Percentiles rank a stretch among this genome's conserved stretches.
These are phyloP conservation scores for Emydocephalus ijimae DNA, from an alignment of 2,113 vertebrate genomes.

Conservation along the genomic window DNA sequence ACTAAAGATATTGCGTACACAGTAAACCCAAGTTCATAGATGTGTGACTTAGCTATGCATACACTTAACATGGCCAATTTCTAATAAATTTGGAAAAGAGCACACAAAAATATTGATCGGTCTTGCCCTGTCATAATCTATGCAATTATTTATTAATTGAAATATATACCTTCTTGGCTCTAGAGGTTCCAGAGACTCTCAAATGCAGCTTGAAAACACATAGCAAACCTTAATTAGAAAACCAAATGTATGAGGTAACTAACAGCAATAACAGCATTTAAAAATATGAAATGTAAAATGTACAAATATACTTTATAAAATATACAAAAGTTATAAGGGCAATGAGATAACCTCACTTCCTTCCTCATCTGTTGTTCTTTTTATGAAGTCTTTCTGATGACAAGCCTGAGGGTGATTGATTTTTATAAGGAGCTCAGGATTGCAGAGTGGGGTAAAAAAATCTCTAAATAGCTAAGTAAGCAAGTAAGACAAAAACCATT, in stretches of 20 bases:
- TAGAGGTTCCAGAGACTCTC: too few relatives aligned
- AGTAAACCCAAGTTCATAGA: neutral
- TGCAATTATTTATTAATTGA: neutral
- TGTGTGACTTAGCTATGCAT: neutral
- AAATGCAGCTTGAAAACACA: neutral
- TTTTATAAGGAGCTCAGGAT: neutral
- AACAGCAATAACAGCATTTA: neutral
- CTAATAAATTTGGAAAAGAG: neutral
- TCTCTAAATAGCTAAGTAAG: neutral
- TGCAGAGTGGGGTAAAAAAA: neutral
- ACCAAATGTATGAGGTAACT: neutral
- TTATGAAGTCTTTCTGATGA: neutral
- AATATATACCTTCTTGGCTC: neutral
- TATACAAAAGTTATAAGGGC: neutral
- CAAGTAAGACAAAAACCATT: neutral
- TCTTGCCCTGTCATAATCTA: neutral
- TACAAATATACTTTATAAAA: neutral
- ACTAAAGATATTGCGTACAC: neutral
- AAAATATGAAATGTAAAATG: neutral
- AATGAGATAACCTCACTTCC: neutral
- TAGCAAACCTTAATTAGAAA: neutral
- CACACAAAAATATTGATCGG: neutral
- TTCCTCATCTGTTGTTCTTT: neutral
- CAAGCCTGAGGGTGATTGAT: neutral
- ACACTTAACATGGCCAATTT: neutral